A percentile compares a stretch with the other conserved stretches of the same genome.
These are phyloP conservation scores for Elaphurus davidianus DNA, from an alignment of 2,113 vertebrate species.

Conservation along the genomic window DNA sequence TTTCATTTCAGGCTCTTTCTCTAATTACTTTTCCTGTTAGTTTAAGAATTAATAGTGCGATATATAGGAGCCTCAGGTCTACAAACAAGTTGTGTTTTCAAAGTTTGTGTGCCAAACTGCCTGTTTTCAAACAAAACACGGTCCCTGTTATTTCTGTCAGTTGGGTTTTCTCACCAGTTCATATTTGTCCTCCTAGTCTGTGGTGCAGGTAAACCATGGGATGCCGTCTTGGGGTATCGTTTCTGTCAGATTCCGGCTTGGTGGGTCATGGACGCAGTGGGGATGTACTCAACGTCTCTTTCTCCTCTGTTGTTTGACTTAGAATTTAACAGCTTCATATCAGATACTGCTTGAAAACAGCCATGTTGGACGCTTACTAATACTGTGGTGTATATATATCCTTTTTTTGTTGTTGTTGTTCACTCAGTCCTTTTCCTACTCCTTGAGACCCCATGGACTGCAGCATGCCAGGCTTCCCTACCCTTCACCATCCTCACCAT, in stretches of 20 bases:
- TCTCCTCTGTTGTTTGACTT: neutral
- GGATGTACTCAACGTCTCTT: accelerated
- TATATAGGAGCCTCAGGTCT: neutral
- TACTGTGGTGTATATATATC: accelerated
- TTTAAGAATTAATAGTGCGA: neutral
- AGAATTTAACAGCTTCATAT: neutral
- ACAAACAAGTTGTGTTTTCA: neutral
- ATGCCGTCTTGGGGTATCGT: accelerated
- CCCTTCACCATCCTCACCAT: neutral
- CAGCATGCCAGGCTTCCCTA: neutral
- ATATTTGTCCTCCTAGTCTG: neutral
- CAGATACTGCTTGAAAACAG: neutral
- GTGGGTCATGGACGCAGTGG: accelerated
- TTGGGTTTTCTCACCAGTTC: neutral
- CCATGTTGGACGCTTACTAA: too few relatives aligned
- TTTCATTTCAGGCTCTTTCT: neutral
- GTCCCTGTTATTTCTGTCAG: neutral
- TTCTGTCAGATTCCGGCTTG: too few relatives aligned
- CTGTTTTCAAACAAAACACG: neutral
- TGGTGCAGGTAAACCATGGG: accelerated
- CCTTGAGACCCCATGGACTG: neutral
- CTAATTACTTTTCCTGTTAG: neutral
- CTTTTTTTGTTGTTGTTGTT: neutral
- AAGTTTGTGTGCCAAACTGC: neutral
- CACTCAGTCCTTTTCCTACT: neutral